Conservation (phyloP, 1,140 invertebrate species). For the Latrodectus geometricus region DNA sequence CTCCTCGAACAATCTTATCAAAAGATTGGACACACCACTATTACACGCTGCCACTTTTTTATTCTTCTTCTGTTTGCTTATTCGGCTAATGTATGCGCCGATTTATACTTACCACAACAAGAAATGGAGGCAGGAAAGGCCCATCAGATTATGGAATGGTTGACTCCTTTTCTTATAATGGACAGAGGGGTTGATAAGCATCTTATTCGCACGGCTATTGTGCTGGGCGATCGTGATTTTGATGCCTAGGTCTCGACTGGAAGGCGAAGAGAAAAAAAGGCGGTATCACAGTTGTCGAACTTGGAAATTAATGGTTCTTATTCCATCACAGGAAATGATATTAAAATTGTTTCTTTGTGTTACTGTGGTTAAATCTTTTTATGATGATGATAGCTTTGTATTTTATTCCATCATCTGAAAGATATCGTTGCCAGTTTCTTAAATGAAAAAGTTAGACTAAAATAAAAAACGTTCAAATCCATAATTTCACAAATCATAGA, state of each 20-base stretch:
- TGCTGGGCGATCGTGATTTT: neutral
- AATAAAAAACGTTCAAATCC: too few species aligned
- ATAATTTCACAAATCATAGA: too few species aligned
- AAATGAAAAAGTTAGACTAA: too few species aligned
- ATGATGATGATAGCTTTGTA: too few species aligned
- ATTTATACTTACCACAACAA: neutral
- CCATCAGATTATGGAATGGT: neutral
- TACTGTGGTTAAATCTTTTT: neutral
- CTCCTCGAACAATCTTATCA: slow-evolving; percentile 50
- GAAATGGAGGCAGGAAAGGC: neutral
- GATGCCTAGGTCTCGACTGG: neutral
- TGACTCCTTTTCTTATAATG: neutral
- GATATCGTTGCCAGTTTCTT: too few species aligned
- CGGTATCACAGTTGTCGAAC: neutral
- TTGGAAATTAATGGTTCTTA: neutral
- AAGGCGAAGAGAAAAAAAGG: neutral
- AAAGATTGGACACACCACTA: slow-evolving; percentile 3
- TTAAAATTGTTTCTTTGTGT: neutral
- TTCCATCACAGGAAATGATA: neutral
- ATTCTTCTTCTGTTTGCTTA: neutral
- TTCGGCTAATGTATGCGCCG: neutral
- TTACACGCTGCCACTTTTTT: neutral
- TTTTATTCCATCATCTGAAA: too few species aligned
- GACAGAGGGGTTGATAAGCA: neutral
- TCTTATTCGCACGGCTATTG: neutral